Percentiles rank a stretch among this genome's conserved stretches.
Evolutionary conservation across 2,113 vertebrate genomes (phyloP).

Genomic region (Rutilus rutilus): DNA sequence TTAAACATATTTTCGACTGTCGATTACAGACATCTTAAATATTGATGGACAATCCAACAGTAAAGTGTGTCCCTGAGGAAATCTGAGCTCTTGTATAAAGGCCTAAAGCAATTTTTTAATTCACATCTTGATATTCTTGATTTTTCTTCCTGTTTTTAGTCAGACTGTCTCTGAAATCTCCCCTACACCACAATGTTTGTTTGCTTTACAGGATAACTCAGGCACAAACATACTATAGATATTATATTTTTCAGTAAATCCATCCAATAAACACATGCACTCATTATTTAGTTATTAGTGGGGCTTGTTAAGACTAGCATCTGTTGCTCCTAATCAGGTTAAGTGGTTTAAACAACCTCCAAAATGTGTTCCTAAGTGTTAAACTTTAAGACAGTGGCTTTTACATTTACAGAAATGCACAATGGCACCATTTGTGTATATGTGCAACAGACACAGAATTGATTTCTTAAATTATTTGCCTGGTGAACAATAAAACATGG

Average conservation of each 20-base stretch:
- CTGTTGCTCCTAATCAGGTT: background rate
- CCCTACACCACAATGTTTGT: background rate
- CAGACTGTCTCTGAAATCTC: background rate
- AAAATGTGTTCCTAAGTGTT: background rate
- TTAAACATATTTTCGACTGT: background rate
- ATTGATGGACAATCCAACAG: background rate
- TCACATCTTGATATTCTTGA: background rate
- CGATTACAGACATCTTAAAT: conserved; percentile 1
- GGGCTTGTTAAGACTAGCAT: background rate
- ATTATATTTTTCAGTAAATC: background rate
- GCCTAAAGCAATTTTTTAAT: background rate
- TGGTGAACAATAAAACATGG: no score
- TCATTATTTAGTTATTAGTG: background rate
- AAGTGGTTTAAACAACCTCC: background rate
- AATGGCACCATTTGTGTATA: background rate
- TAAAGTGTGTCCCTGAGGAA: background rate
- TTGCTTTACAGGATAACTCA: background rate
- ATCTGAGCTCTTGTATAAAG: background rate
- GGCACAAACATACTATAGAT: background rate
- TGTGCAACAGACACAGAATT: background rate
- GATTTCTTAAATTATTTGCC: background rate
- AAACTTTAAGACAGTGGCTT: background rate
- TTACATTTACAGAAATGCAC: background rate
- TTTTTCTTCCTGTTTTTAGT: background rate
- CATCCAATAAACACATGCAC: background rate